Evolutionary conservation across 1,140 invertebrate genomes (phyloP).

Genomic region (Aethina tumida): DNA sequence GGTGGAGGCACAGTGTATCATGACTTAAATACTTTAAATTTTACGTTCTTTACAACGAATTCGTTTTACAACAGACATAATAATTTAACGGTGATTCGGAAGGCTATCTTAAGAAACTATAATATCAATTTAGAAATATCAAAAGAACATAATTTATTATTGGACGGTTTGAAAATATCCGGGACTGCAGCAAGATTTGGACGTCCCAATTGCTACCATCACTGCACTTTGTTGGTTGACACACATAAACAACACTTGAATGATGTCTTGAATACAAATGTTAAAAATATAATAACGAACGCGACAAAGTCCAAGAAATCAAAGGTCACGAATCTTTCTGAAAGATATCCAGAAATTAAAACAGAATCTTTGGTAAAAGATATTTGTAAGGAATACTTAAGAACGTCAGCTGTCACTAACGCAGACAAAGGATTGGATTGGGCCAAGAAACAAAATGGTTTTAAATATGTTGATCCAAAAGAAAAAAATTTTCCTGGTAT

Average conservation of each 20-base stretch:
- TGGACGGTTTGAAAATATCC: constrained; percentile 47
- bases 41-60: constrained; percentile 76
- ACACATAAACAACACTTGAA: constrained; percentile 67
- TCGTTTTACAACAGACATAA: constrained; percentile 69
- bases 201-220: constrained; percentile 79
- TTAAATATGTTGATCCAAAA: constrained; percentile 74
- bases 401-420: constrained; percentile 50
- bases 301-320: constrained; percentile 74
- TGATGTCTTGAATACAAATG: constrained; percentile 38
- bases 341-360: constrained; percentile 56
- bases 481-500: constrained; percentile 58
- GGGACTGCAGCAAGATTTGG: constrained; percentile 88
- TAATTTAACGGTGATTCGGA: constrained; percentile 76
- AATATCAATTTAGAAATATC: constrained; percentile 64
- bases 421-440: constrained; percentile 55
- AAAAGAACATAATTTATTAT: constrained; percentile 57
- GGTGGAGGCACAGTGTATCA: constrained; percentile 98
- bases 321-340: constrained; percentile 64
- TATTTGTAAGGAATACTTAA: constrained; percentile 68
- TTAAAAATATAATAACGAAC: constrained; percentile 52
- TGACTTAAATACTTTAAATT: constrained; percentile 86
- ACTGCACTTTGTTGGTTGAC: constrained; percentile 84
- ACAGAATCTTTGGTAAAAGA: constrained; percentile 59
- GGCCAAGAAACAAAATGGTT: constrained; percentile 59
- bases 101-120: constrained; percentile 68